phyloP scores from a whole-genome alignment of 2,113 vertebrate species.

The Puffinus mauretanicus region DNA sequence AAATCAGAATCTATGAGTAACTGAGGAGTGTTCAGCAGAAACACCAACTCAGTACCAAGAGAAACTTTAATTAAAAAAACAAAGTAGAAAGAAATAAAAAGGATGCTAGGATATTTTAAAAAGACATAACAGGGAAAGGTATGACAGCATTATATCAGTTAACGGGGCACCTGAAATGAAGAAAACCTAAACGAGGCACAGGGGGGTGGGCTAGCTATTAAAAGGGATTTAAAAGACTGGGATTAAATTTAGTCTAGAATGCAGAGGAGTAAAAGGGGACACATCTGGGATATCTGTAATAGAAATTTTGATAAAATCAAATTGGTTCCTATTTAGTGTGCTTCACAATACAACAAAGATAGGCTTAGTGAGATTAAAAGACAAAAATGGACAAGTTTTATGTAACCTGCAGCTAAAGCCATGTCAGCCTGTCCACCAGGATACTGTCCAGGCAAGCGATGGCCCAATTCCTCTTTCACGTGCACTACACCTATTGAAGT shows the following conservation, averaged over 20 bases:
- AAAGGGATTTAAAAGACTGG: neutral
- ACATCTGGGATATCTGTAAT: neutral
- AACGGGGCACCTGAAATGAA: neutral
- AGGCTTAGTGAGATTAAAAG: neutral
- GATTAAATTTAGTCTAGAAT: neutral
- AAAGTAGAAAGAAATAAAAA: neutral
- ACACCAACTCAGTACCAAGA: neutral
- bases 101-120: neutral
- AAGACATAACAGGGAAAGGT: neutral
- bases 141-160: neutral
- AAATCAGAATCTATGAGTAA: neutral
- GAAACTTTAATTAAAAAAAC: neutral
- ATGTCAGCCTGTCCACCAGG: neutral
- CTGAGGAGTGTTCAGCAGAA: neutral
- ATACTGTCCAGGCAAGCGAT: neutral
- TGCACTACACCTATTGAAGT: neutral
- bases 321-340: neutral
- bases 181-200: neutral
- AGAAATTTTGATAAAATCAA: neutral
- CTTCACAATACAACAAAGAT: neutral
- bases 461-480: neutral
- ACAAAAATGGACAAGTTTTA: neutral
- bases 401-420: neutral
- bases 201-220: neutral
- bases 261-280: neutral